Conservation (phyloP, 2,888 invertebrate species). For the Punctoribates punctum region DNA sequence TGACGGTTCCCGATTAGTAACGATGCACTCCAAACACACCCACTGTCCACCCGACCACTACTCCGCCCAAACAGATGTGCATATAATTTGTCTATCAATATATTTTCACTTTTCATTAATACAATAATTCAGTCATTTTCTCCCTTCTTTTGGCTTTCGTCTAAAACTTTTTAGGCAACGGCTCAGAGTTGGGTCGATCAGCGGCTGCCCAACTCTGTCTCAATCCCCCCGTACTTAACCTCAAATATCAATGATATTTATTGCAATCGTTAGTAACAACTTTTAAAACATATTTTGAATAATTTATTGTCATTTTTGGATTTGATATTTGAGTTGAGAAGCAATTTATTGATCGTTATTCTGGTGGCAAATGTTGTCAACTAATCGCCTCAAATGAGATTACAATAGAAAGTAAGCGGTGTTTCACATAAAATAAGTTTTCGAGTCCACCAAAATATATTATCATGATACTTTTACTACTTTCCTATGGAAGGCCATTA, state of each 20-base stretch:
- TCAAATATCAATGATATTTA: too few relatives aligned
- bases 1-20: background rate
- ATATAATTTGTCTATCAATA: constrained; percentile 33
- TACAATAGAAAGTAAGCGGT: constrained; percentile 9
- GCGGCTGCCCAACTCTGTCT: too few relatives aligned
- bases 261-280: background rate
- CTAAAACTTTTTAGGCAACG: too few relatives aligned
- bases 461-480: background rate
- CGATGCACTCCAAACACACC: constrained; percentile 27
- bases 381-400: constrained; percentile 7
- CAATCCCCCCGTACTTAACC: too few relatives aligned
- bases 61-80: constrained; percentile 36
- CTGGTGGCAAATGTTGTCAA: too few relatives aligned
- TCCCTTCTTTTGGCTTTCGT: too few relatives aligned
- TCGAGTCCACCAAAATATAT: background rate
- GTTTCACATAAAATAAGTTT: constrained; percentile 14
- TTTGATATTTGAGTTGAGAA: background rate
- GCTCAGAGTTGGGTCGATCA: too few relatives aligned
- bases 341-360: background rate
- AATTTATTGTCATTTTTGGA: constrained; percentile 8
- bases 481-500: background rate
- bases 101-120: background rate
- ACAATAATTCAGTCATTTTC: too few relatives aligned
- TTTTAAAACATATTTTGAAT: background rate
- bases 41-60: constrained; percentile 34